Evolutionary conservation across 2,113 vertebrate genomes (phyloP), one percentile per base, ranked within the genome.

Genomic region (Anser brachyrhynchus): DNA sequence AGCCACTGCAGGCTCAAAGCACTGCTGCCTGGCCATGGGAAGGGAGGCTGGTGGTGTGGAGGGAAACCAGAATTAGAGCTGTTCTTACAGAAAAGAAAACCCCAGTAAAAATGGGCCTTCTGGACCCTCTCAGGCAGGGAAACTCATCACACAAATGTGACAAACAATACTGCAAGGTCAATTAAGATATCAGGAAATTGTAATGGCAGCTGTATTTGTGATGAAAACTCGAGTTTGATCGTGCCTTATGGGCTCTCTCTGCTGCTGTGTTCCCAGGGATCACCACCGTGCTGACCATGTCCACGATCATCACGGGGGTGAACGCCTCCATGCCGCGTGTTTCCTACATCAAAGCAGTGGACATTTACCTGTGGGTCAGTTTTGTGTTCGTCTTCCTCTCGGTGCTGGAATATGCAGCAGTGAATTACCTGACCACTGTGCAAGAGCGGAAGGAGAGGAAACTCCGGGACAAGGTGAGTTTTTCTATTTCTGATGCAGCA

Each of bases 311-410:
- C 97, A 99, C 99, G 0, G 99, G 99, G 4, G 99, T 99, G 92
- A 99, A 99, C 5, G 99, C 99, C 89, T 99, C 99, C 94, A 99
- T 99, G 99, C 99, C 99, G 11, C 98, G 99, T 5, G 99, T 99
- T 25, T 99, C 99, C 96, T 99, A 99, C 98, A 99, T 99, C 97
- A 99, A 99, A 97, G 99, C 99, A 0, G 99, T 99, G 97, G 99
- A 99, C 97, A 98, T 99, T 95, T 99, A 99, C 97, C 98, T 99
- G 77, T 99, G 99, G 99, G 99, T 99, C 98, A 99, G 99, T 96
- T 99, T 99, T 64, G 99, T 99, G 87, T 99, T 99, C 15, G 99
- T 99, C 94, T 99, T 99, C 97, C 99, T 99, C 64, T 99, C 99
- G 0, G 99, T 99, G 95, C 96, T 99, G 96, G 99, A 99, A 95